Evolutionary conservation across 1,140 invertebrate species (phyloP), one percentile per base, ranked within the genome.

Genomic region (Lethrus apterus): DNA sequence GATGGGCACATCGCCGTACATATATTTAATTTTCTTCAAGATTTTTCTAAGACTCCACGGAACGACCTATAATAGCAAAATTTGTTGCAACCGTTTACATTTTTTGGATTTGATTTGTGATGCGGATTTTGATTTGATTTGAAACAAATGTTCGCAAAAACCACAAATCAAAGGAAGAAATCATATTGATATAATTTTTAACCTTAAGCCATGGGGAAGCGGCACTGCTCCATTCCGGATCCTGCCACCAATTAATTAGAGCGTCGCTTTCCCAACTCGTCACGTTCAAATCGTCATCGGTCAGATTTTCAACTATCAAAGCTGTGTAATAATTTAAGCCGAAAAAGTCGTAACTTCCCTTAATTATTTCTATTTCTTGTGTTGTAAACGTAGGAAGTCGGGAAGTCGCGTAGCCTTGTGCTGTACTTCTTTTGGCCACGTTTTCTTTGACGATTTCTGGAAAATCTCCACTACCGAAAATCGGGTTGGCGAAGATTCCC

Each of bases 1-100:
- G 0, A 84, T 67, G 5, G 63, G 50, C 0, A 75, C 70, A 59
- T 82, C 78, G 35, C 71, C 62, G 54, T 83, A 86, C 4, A 71
- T 63, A 0, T 64, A 55, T 34, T 70, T 69, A 5, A 86, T 70
- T 71, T 76, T 79, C 34, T 77, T 76, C 11, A 84, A 55, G 21
- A 73, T n/a, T 19, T 68, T 62, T 18, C 76, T 59, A 11, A 81
- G 62, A 0, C 76, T 73, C 51, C 63, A 61, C 0, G 77, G 77
- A 10, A 43, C 26, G 3, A 21, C n/a, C n/a, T n/a, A n/a, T n/a
- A n/a, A n/a, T n/a, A n/a, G n/a, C n/a, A n/a, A n/a, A n/a, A n/a
- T n/a, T n/a, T n/a, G n/a, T n/a, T n/a, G n/a, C n/a, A n/a, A n/a
- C n/a, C n/a, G n/a, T n/a, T n/a, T n/a, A n/a, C n/a, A n/a, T n/a